Evolutionary conservation across 2,888 invertebrate species (phyloP).

Genomic region (Philopedon plagiatum): DNA sequence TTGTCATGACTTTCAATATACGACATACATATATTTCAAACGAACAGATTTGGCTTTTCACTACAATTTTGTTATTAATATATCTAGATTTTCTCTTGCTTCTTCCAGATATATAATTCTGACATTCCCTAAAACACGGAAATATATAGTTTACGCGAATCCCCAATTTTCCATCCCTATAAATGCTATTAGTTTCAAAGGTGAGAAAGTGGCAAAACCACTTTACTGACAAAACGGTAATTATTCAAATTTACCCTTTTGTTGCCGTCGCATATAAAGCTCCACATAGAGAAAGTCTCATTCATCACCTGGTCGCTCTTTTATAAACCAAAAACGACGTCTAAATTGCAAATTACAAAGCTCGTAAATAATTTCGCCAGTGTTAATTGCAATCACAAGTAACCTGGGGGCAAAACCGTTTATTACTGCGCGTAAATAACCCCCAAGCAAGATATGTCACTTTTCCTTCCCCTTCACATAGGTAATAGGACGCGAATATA

Average conservation of each 20-base stretch:
- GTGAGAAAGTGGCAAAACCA: conserved; percentile 14
- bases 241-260: conserved; percentile 45
- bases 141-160: too few species aligned
- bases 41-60: too few species aligned
- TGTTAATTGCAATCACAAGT: conserved; percentile 54
- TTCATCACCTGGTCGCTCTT: conserved; percentile 58
- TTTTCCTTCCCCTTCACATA: conserved; percentile 38
- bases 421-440: conserved; percentile 50
- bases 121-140: too few species aligned
- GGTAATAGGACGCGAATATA: conserved; percentile 14
- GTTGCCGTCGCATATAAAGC: conserved; percentile 13
- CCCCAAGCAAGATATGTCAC: conserved; percentile 51
- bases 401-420: conserved; percentile 51
- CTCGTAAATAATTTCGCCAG: conserved; percentile 53
- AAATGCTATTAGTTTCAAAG: neutral
- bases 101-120: too few species aligned
- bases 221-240: conserved; percentile 15
- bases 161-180: neutral
- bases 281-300: conserved; percentile 36
- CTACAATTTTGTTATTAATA: too few species aligned
- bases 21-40: too few species aligned
- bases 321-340: conserved; percentile 62
- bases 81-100: too few species aligned
- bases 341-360: conserved; percentile 53
- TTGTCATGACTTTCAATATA: too few species aligned